Base-by-base conservation (phyloP, 2,797 vertebrate genomes). In the Myioborus miniatus region DNA sequence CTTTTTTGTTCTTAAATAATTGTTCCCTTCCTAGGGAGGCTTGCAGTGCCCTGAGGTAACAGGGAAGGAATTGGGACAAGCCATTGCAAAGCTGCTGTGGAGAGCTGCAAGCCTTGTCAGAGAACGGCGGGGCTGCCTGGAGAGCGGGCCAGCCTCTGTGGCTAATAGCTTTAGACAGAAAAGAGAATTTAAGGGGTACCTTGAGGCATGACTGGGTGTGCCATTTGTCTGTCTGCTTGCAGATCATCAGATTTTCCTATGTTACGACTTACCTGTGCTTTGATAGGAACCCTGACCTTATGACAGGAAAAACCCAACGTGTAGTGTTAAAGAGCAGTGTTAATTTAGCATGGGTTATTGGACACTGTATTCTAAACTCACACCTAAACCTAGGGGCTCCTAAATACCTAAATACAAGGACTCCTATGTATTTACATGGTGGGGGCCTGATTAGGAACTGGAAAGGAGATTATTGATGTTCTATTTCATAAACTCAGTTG, bases 51-150 rank as follows among this genome's bases (percentile, higher is more conserved):
- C 89, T 76, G 69, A 91, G 82, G 91, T 75, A 78, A 62, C 6
- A 60, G 82, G 55, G 88, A 59, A 75, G 76, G 89, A 93, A 92
- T 58, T 83, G 82, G 82, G 82, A 81, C 81, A 85, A 77, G 41
- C 20, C 46, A 64, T 39, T 0, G 0, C 26, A n/a, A 71, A 68
- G 74, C 1, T 3, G 46, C 43, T 0, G 0, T 46, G 59, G 49
- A 74, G 60, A 47, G 62, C 36, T 83, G 68, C 58, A 71, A 50
- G 19, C 32, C 56, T 50, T 55, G 53, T 71, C 46, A 65, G 84
- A 43, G 75, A 55, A 34, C 1, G n/a, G 27, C 9, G 37, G 55
- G n/a, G 34, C 52, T 74, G 67, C 34, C 6, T 79, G 84, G 47
- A 70, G 76, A 87, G 12, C 26, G 41, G 56, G n/a, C 68, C 64